Base-by-base conservation (phyloP, 2,888 invertebrate genomes). In the Ptychoptera contaminata region DNA sequence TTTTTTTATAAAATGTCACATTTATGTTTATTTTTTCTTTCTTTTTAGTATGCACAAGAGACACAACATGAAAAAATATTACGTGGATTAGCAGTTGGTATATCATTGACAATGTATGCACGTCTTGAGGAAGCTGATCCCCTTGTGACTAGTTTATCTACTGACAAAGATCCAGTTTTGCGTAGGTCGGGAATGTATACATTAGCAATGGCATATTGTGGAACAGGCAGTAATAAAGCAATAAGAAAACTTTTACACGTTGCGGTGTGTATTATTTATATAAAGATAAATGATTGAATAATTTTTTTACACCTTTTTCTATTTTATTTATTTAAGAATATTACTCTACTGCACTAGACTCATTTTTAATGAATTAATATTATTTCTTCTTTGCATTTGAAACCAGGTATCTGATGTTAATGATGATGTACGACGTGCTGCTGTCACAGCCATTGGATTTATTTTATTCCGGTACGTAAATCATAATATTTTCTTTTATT, bases 401-500 rank as follows among this genome's bases (percentile, higher is more conserved):
- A 40, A 16, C 36, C 52, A 76, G 76, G 76, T 81, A 36, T 93
- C 94, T 35, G 98, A 98, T 69, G 97, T 98, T 0, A 97, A 97
- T 60, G 94, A 98, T 61, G 98, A 98, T 67, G 98, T 99, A 2
- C 80, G 98, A 50, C 79, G 98, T 46, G 96, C 96, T 44, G 97
- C 98, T 34, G 97, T 97, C 14, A 97, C 94, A 9, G 93, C 94
- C n/a, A 76, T 98, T 46, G 98, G 98, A 54, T 98, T 98, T 64
- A 76, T 99, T 44, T 72, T 98, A 49, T 96, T 96, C 74, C 81
- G 92, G 75, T 77, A 61, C 64, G 69, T 60, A 36, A 36, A 37
- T 63, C 11, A 14, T 11, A 16, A 50, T 46, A 45, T 47, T 36
- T 37, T 46, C 39, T 40, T 34, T 32, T 34, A 32, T 42, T 40